Percentiles rank a stretch among this genome's conserved stretches.
These are phyloP conservation scores for Lucinisca nassula DNA, from an alignment of 2,888 invertebrate species.

Conservation along the genomic window DNA sequence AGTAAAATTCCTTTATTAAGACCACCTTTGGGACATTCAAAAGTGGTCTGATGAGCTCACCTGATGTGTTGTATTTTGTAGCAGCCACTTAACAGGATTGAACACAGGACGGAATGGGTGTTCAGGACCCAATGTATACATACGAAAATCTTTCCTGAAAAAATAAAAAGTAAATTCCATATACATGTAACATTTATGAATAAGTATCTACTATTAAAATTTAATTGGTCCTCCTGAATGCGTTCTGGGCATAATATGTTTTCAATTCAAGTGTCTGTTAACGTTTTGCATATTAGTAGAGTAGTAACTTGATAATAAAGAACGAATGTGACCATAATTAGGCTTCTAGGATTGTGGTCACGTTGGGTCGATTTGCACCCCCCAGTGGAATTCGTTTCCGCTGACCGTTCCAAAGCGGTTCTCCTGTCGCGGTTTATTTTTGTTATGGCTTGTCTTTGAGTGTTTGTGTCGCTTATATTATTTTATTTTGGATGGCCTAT, in stretches of 20 bases:
- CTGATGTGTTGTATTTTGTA: slow-evolving; percentile 41
- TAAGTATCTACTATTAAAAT: neutral
- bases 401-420: too few species aligned
- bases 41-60: too few species aligned
- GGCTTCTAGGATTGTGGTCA: neutral
- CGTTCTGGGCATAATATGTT: neutral
- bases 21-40: too few species aligned
- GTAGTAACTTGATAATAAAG: neutral
- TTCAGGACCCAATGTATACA: slow-evolving; percentile 75
- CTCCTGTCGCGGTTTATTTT: too few species aligned
- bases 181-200: neutral
- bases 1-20: too few species aligned
- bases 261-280: neutral
- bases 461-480: too few species aligned
- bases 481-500: too few species aligned
- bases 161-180: neutral
- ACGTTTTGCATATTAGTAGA: neutral
- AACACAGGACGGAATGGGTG: slow-evolving; percentile 71
- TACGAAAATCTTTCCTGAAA: slow-evolving; percentile 82
- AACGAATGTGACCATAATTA: neutral
- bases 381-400: too few species aligned
- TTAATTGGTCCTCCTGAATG: neutral
- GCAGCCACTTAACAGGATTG: slow-evolving; percentile 80
- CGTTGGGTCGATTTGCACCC: too few species aligned
- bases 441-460: too few species aligned